phyloP scores from a whole-genome alignment of 2,888 invertebrate species.

The Serrognathus titanus region DNA sequence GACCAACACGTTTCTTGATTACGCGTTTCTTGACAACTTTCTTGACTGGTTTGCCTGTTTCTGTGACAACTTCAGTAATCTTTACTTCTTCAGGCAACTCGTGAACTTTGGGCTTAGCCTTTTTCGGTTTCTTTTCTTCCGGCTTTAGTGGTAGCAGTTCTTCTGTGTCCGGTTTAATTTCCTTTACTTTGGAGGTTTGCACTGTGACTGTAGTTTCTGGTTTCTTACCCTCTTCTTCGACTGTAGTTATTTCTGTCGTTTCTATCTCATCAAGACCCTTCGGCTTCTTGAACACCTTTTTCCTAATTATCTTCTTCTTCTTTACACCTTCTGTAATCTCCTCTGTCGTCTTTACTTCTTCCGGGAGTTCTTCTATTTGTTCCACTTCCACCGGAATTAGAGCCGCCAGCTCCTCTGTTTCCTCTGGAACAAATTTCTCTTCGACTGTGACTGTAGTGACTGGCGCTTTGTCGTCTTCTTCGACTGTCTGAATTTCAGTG shows the following conservation, averaged over 20 bases:
- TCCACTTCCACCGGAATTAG: slow-evolving; percentile 29
- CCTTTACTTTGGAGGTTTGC: slow-evolving; percentile 23
- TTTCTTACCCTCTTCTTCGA: slow-evolving; percentile 20
- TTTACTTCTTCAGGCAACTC: slow-evolving; percentile 34
- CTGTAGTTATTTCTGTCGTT: slow-evolving; percentile 35
- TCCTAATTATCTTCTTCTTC: slow-evolving; percentile 32
- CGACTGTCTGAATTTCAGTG: slow-evolving; percentile 39
- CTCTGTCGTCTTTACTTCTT: slow-evolving; percentile 20
- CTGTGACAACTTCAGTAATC: slow-evolving; percentile 33
- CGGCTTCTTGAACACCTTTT: slow-evolving; percentile 18
- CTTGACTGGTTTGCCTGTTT: slow-evolving; percentile 35
- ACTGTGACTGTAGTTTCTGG: slow-evolving; percentile 26
- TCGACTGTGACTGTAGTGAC: slow-evolving; percentile 39
- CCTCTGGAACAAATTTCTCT: slow-evolving; percentile 20
- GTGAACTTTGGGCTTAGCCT: slow-evolving; percentile 22
- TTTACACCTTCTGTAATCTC: slow-evolving; percentile 28
- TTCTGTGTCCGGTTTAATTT: slow-evolving; percentile 23
- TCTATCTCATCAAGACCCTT: slow-evolving; percentile 34
- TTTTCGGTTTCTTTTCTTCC: slow-evolving; percentile 20
- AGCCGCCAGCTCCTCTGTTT: slow-evolving; percentile 10
- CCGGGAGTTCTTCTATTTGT: slow-evolving; percentile 21
- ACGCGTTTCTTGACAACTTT: slow-evolving; percentile 33
- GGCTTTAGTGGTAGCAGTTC: slow-evolving; percentile 25
- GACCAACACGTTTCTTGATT: slow-evolving; percentile 32
- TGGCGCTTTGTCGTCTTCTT: slow-evolving; percentile 38